Conservation (phyloP, 2,888 invertebrate genomes). For the Athalia rosae region DNA sequence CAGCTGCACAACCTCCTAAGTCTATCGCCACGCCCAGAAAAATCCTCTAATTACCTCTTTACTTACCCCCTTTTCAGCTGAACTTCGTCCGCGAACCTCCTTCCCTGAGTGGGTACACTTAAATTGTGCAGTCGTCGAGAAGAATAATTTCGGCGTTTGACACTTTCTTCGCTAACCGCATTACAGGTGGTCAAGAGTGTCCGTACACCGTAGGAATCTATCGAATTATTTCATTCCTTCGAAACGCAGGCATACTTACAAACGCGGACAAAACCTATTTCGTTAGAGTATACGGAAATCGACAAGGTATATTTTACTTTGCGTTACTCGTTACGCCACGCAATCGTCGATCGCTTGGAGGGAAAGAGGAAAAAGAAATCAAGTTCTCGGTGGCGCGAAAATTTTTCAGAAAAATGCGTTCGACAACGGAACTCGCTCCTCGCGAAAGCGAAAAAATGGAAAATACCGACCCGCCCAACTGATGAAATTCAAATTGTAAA, state of each 20-base stretch:
- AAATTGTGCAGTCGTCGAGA: not conserved
- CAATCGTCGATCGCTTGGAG: not conserved
- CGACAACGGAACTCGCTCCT: no score
- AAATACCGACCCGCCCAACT: no score
- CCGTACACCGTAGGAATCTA: no score
- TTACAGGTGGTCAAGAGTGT: not conserved
- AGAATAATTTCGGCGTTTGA: constrained; percentile 31
- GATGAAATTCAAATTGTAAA: not conserved
- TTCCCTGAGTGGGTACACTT: constrained; percentile 48
- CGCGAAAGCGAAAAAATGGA: no score
- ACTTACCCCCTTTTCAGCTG: constrained; percentile 50
- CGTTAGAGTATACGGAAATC: no score
- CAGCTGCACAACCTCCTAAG: constrained; percentile 29
- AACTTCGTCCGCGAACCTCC: constrained; percentile 39
- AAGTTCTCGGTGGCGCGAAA: not conserved
- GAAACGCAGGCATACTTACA: no score
- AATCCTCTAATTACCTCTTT: constrained; percentile 54
- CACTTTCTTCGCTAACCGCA: constrained; percentile 33
- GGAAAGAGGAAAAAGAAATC: not conserved
- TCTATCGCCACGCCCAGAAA: constrained; percentile 55
- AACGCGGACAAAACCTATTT: no score
- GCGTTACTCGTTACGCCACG: not conserved
- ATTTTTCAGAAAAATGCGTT: not conserved
- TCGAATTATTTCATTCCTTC: not conserved
- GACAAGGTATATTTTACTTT: no score